phyloP scores from a whole-genome alignment of 2,797 vertebrate genomes.

The Poecilia wingei region DNA sequence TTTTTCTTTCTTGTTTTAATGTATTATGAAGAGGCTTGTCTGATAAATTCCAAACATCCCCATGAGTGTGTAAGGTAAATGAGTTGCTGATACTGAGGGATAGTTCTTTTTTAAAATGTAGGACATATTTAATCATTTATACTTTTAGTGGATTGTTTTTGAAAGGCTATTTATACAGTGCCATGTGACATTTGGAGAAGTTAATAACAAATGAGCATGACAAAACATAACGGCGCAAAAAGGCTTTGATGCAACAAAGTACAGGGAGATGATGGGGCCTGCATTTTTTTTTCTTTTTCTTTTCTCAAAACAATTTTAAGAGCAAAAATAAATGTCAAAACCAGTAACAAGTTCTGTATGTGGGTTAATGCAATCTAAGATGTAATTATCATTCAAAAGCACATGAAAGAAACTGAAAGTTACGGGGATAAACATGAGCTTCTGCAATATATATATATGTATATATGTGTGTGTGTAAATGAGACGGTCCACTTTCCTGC shows the following conservation, averaged over 20 bases:
- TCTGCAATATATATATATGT: background rate
- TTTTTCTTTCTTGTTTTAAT: slow-evolving; percentile 34
- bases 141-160: slow-evolving; percentile 9
- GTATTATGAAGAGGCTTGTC: slow-evolving; percentile 42
- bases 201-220: slow-evolving; percentile 15
- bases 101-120: slow-evolving; percentile 15
- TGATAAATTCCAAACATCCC: slow-evolving; percentile 41
- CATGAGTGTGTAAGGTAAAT: slow-evolving; percentile 36
- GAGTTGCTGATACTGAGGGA: slow-evolving; percentile 21
- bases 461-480: no score
- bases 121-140: slow-evolving; percentile 32
- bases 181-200: slow-evolving; percentile 1
- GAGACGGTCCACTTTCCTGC: background rate
- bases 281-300: background rate
- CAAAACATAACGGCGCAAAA: background rate
- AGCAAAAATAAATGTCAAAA: background rate
- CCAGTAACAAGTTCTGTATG: background rate
- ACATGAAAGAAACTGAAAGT: background rate
- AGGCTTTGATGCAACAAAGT: slow-evolving; percentile 3
- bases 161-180: slow-evolving; percentile 23
- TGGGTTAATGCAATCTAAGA: background rate
- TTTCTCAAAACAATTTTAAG: background rate
- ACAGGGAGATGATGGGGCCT: background rate
- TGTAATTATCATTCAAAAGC: background rate
- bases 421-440: background rate